Evolutionary conservation across 2,888 invertebrate species (phyloP), one percentile per base, ranked within the genome.

Genomic region (Adelognathus sp.): DNA sequence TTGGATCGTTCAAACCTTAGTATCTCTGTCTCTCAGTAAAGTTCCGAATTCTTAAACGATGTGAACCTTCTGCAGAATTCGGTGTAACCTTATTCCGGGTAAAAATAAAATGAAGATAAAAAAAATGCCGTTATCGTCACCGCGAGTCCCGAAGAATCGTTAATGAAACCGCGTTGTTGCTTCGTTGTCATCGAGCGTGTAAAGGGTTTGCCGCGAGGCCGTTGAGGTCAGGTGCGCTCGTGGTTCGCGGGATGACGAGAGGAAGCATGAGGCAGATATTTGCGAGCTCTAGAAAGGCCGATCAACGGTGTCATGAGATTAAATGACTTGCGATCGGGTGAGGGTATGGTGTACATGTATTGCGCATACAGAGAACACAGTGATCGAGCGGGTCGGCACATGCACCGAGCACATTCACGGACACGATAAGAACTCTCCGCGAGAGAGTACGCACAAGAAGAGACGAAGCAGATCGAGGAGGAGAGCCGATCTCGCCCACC

Each of bases 221-320:
- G 56, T 64, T 64, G 66, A 79, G 80, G 80, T 78, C 78, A 80
- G 80, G 69, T 70, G 77, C 54, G 52, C 44, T 46, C 14, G 39
- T 29, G n/a, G n/a, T n/a, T n/a, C n/a, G n/a, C 41, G 66, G 33
- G 39, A 79, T 73, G 72, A 71, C 72, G 77, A 79, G 61, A 66
- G 63, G 72, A 16, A 69, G 44, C 29, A 27, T 39, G 33, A 50
- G 64, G 69, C 70, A 27, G 60, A 54, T 75, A 50, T 67, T 63
- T 63, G 70, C 61, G 70, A 69, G 52, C 54, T 61, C 54, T 61
- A 33, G 60, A 75, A 77, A 77, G 56, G 60, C 66, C 81, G 79
- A 83, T 81, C 76, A 83, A 82, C 86, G 84, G 85, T 87, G 89
- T 88, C 88, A 88, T 86, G 89, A 85, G 86, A 89, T 89, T 89